phyloP scores from a whole-genome alignment of 37 sponge, comb jelly and placozoan genomes.

The Spongilla lacustris region DNA sequence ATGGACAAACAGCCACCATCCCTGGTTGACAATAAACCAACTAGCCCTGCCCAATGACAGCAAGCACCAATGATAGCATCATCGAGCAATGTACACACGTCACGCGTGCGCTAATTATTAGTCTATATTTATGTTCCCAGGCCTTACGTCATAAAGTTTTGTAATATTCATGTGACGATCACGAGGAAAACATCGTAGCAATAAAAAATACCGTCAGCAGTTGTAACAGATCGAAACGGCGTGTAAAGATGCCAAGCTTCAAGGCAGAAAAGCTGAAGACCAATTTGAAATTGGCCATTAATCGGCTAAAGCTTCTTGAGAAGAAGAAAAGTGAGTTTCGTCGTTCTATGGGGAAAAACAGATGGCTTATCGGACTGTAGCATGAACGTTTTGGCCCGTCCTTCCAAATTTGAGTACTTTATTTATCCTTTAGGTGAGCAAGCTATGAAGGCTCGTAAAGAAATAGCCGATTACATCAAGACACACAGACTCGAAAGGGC shows the following conservation, averaged over 20 bases:
- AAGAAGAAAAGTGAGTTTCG: slow-evolving; percentile 96
- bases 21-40: too few relatives aligned
- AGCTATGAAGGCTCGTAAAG: slow-evolving; percentile 97
- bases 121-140: too few relatives aligned
- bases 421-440: slow-evolving; percentile 79
- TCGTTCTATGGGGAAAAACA: background rate
- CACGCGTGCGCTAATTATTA: too few relatives aligned
- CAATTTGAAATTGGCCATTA: slow-evolving; percentile 87
- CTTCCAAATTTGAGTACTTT: background rate
- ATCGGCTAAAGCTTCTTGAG: slow-evolving; percentile 96
- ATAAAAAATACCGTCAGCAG: slow-evolving; percentile 1
- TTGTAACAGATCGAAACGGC: background rate
- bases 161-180: too few relatives aligned
- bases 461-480: slow-evolving; percentile 98
- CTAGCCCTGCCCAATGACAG: too few relatives aligned
- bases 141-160: background rate
- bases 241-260: slow-evolving; percentile 73
- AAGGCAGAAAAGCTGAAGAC: slow-evolving; percentile 86
- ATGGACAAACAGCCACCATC: too few relatives aligned
- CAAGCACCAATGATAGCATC: too few relatives aligned
- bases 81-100: too few relatives aligned
- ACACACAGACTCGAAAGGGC: slow-evolving; percentile 90
- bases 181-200: background rate
- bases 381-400: background rate
- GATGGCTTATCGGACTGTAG: background rate